phyloP scores from a whole-genome alignment of 2,113 vertebrate species.

The Chaetorhynchus papuensis region DNA sequence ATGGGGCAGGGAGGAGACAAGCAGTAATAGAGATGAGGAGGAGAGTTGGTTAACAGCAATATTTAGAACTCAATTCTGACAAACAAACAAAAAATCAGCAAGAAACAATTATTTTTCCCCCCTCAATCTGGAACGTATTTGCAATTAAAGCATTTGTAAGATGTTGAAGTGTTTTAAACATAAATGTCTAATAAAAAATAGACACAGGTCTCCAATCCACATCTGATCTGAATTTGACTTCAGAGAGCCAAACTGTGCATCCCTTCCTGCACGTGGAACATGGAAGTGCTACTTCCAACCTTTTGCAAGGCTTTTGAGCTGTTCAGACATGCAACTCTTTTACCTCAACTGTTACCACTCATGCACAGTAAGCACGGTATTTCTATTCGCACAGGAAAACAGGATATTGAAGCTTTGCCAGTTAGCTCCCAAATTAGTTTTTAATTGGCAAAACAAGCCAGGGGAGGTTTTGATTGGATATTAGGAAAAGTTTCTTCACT shows the following conservation, averaged over 20 bases:
- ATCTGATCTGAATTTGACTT: neutral
- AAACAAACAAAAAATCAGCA: neutral
- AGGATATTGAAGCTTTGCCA: neutral
- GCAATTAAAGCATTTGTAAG: neutral
- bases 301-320: neutral
- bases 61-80: neutral
- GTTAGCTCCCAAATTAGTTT: neutral
- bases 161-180: neutral
- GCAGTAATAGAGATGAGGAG: neutral
- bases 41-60: neutral
- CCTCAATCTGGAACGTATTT: neutral
- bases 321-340: neutral
- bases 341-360: neutral
- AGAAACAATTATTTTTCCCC: neutral
- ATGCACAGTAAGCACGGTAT: neutral
- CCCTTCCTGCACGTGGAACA: neutral
- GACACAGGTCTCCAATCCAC: neutral
- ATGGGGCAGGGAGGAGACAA: rapidly evolving
- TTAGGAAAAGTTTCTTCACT: neutral
- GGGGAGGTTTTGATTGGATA: neutral
- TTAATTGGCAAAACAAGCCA: neutral
- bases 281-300: neutral
- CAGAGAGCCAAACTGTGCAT: neutral
- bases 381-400: neutral
- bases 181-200: neutral